Base-by-base conservation (phyloP, 1,140 invertebrate species). In the Rhagoletis pomonella region DNA sequence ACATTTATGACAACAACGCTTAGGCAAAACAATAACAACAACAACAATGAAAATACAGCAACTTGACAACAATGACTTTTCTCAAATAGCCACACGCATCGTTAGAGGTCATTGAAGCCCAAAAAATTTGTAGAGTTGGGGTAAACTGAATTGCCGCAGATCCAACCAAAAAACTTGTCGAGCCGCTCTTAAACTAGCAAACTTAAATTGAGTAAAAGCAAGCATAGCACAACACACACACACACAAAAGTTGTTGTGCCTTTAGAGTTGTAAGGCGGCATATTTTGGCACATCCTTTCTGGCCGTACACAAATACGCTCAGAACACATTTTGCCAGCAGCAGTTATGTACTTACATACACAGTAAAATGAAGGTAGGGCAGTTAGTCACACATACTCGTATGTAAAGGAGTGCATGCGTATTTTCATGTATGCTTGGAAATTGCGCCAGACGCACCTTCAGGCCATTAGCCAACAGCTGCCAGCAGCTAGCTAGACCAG, bases 51-150 rank as follows among this genome's bases (percentile, higher is more conserved):
- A 3, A 65, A 3, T 65, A 7, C n/a, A 5, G 4, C 39, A 44
- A 12, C 67, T 14, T 39, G 14, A 73, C 67, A 47, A 73, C 14
- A 47, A 47, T 67, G 14, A 47, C 67, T 44, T 44, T 17, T 14
- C 17, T 47, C 44, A 73, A 73, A 73, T 73, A 73, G 67, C 67
- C 67, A 17, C 42, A 73, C 39, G 67, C 42, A 12, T 73, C 44
- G 67, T 73, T 73, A 73, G 67, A 73, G 42, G 67, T 42, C 67
- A 73, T 47, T 73, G 10, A 73, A 44, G 67, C 67, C 42, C 67
- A 44, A 73, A 73, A 47, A 73, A 29, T 29, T 29, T 29, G 1
- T 29, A 4, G 67, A 73, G 67, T 73, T 73, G 67, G 4, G 10
- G 17, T 47, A 6, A 62, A 44, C 67, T 47, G 67, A 69, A 42